Conservation (phyloP, 2,113 vertebrate species). For the Oxyura jamaicensis region DNA sequence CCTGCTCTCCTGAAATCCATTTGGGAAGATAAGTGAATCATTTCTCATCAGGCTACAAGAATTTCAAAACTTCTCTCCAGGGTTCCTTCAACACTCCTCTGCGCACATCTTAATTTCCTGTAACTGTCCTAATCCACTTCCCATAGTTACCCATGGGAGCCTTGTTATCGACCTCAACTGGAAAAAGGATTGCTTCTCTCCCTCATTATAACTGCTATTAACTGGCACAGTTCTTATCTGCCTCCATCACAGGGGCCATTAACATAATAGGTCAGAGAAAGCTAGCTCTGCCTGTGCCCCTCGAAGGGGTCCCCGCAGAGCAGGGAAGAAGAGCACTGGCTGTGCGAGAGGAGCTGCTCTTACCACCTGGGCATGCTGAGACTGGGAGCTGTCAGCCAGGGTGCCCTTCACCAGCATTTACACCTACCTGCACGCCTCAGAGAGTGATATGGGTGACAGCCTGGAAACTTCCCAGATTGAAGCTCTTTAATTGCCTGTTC, state of each 20-base stretch:
- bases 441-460: not conserved
- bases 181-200: conserved; percentile 35
- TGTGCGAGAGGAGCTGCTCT: not conserved
- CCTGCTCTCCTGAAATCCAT: not conserved
- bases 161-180: conserved; percentile 49
- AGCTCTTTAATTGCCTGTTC: conserved; percentile 14
- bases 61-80: conserved; percentile 7
- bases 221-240: not conserved
- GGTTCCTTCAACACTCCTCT: not conserved
- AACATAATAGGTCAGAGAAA: not conserved
- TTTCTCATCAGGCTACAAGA: conserved; percentile 33
- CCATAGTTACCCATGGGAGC: conserved; percentile 19
- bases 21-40: not conserved
- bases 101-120: conserved; percentile 7
- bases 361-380: not conserved
- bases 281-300: not conserved
- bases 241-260: not conserved
- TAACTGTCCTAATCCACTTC: conserved; percentile 3
- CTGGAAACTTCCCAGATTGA: not conserved
- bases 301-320: rapidly evolving
- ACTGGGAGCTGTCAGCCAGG: not conserved
- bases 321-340: rapidly evolving
- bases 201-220: conserved; percentile 38
- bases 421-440: rapidly evolving
- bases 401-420: not conserved